These are phyloP conservation scores for Brachionus manjavacas DNA, from an alignment of 1,140 invertebrate species.

Conservation along the genomic window DNA sequence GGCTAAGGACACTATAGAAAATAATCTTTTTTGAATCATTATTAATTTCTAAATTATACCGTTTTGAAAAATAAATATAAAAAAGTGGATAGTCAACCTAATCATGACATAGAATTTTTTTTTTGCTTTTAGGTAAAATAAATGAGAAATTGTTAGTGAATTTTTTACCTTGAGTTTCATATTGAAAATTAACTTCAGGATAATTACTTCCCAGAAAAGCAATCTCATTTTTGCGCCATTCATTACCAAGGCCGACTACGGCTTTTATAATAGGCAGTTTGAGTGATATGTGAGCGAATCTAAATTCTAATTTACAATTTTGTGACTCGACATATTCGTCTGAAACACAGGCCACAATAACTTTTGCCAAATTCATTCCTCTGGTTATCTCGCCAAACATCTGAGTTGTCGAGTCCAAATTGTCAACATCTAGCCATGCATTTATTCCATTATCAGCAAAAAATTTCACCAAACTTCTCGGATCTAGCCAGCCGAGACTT, in stretches of 20 bases:
- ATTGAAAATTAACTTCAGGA: conserved; percentile 50
- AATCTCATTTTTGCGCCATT: conserved; percentile 46
- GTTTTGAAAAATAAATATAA: no score
- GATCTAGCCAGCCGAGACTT: conserved; percentile 48
- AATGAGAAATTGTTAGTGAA: neutral
- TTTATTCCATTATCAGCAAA: conserved; percentile 48
- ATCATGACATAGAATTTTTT: no score
- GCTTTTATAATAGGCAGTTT: neutral
- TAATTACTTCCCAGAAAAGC: conserved; percentile 50
- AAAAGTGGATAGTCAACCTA: no score
- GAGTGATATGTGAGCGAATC: conserved; percentile 7
- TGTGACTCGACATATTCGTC: conserved; percentile 50
- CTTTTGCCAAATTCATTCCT: conserved; percentile 36
- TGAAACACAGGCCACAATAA: conserved; percentile 36
- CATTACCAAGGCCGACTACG: conserved; percentile 9
- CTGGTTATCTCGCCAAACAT: neutral
- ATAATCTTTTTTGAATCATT: no score
- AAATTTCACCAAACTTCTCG: conserved; percentile 49
- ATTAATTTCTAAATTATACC: no score
- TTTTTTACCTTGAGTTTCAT: conserved; percentile 45
- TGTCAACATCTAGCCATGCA: conserved; percentile 50
- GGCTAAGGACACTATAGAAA: no score
- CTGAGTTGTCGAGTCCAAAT: neutral
- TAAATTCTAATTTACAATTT: conserved; percentile 45
- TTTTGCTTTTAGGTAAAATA: no score